These are phyloP conservation scores for Philantomba maxwellii DNA, from an alignment of 2,113 vertebrate species.

Conservation along the genomic window DNA sequence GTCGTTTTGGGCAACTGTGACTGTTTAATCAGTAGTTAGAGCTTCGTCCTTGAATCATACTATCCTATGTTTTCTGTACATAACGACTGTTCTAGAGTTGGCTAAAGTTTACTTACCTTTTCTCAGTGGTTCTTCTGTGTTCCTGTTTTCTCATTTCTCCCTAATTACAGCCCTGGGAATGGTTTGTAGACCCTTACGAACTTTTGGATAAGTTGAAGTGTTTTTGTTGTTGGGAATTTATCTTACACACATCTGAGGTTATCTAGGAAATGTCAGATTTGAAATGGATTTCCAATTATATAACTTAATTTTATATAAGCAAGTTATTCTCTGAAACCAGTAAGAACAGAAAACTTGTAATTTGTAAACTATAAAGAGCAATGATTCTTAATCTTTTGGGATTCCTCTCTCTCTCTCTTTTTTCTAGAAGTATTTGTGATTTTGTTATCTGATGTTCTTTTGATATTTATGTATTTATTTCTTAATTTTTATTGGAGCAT, in stretches of 20 bases:
- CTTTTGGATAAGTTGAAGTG: background rate
- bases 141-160: background rate
- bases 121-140: background rate
- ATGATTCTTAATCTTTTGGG: background rate
- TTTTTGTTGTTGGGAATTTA: background rate
- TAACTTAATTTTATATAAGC: background rate
- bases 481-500: background rate
- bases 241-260: background rate
- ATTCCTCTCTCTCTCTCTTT: background rate
- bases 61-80: background rate
- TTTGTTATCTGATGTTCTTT: background rate
- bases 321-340: conserved; percentile 13
- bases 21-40: background rate
- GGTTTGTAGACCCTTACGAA: background rate
- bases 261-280: background rate
- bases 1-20: background rate
- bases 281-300: background rate
- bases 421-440: background rate
- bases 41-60: background rate
- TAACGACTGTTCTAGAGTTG: background rate
- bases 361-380: background rate
- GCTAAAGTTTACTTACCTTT: background rate
- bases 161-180: conserved; percentile 1
- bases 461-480: background rate
- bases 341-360: conserved; percentile 16